These are phyloP conservation scores for Andricus quercusramuli DNA, from an alignment of 2,888 invertebrate species.

Conservation along the genomic window DNA sequence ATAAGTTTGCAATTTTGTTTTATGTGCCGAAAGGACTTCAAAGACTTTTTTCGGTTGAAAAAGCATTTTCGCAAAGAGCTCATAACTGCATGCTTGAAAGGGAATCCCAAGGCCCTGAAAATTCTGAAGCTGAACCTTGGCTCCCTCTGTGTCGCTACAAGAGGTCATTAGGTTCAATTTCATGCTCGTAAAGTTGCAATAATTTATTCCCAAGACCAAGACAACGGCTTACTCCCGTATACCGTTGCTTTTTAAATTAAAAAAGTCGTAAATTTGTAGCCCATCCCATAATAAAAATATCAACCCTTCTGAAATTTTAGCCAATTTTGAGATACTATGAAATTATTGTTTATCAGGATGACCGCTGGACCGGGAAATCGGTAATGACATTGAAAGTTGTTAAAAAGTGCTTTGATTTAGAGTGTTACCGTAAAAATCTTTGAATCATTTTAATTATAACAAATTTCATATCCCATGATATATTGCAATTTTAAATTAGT, in stretches of 20 bases:
- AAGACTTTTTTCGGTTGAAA: slow-evolving; percentile 3
- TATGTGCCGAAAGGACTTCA: slow-evolving; percentile 10
- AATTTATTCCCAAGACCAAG: slow-evolving; percentile 34
- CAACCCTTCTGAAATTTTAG: not conserved
- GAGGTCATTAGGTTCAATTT: slow-evolving; percentile 42
- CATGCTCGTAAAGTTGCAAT: slow-evolving; percentile 39
- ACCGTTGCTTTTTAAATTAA: slow-evolving; percentile 17
- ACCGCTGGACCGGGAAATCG: too few species aligned
- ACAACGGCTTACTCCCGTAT: slow-evolving; percentile 1
- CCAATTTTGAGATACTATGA: not conserved
- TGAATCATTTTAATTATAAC: too few species aligned
- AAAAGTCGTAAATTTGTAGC: not conserved
- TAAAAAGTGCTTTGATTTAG: too few species aligned
- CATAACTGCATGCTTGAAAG: slow-evolving; percentile 21
- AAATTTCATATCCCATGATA: too few species aligned
- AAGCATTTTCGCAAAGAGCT: slow-evolving; percentile 17
- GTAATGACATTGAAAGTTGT: too few species aligned
- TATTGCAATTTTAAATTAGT: too few species aligned
- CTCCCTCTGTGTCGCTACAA: slow-evolving; percentile 28
- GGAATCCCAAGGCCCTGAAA: not conserved
- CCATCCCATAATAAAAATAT: not conserved
- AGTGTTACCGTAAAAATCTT: too few species aligned
- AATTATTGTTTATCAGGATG: not conserved
- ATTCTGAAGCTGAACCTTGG: slow-evolving; percentile 15
- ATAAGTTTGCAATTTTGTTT: not conserved